phyloP scores from a whole-genome alignment of 1,140 invertebrate genomes.

The Scaptodrosophila lebanonensis region DNA sequence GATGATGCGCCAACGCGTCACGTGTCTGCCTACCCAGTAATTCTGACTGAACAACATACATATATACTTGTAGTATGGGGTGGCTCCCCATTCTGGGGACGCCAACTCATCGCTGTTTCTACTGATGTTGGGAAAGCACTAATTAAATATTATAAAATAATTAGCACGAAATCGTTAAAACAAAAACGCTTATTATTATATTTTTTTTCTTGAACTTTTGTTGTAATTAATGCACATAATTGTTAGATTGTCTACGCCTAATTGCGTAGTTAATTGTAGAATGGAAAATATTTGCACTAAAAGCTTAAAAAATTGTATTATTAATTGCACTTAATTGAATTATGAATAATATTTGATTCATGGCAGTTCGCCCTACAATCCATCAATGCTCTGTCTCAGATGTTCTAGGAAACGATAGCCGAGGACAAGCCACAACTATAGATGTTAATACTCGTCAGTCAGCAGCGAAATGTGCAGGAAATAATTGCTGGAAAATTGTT shows the following conservation, averaged over 20 bases:
- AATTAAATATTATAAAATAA: constrained; percentile 63
- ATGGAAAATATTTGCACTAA: constrained; percentile 13
- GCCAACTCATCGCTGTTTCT: too few species aligned
- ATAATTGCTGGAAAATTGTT: too few species aligned
- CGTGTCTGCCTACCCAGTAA: not conserved
- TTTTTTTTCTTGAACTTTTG: too few species aligned
- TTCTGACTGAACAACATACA: too few species aligned
- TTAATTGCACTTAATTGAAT: constrained; percentile 71
- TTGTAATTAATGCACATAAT: constrained; percentile 74
- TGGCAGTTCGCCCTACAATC: constrained; percentile 14
- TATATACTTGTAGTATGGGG: too few species aligned
- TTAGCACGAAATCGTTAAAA: too few species aligned
- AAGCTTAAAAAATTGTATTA: constrained; percentile 58
- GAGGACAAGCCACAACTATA: too few species aligned
- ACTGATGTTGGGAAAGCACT: constrained; percentile 59
- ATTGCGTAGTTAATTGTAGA: constrained; percentile 39
- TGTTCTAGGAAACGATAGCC: constrained; percentile 66
- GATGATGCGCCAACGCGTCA: constrained; percentile 16
- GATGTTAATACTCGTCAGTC: too few species aligned
- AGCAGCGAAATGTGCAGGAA: too few species aligned
- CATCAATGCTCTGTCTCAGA: constrained; percentile 1
- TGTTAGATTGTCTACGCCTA: constrained; percentile 48
- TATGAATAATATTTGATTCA: constrained; percentile 60
- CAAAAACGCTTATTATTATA: constrained; percentile 66
- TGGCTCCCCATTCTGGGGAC: too few species aligned